Conservation (phyloP, 2,113 vertebrate species). For the Sisor rabdophorus region DNA sequence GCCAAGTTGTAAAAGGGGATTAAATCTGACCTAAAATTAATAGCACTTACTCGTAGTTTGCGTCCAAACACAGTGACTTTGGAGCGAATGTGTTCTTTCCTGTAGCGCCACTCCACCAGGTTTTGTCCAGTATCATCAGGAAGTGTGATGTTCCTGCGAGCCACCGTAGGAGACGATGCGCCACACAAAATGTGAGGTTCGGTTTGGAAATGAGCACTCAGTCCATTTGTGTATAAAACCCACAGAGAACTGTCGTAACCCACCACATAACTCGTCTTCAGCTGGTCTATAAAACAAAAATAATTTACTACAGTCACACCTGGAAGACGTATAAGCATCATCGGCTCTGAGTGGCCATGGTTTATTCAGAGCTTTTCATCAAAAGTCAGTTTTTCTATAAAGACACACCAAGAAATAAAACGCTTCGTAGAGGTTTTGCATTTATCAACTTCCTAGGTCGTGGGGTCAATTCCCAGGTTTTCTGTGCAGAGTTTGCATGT, state of each 20-base stretch:
- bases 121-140: slow-evolving; percentile 93
- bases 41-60: slow-evolving; percentile 84
- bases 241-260: slow-evolving; percentile 90
- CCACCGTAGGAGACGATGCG: slow-evolving; percentile 88
- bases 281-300: slow-evolving; percentile 77
- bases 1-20: too few relatives aligned
- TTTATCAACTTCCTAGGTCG: too few relatives aligned
- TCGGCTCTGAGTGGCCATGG: too few relatives aligned
- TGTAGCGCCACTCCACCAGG: slow-evolving; percentile 94
- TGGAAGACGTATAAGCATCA: too few relatives aligned
- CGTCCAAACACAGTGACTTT: slow-evolving; percentile 95
- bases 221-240: slow-evolving; percentile 89
- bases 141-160: slow-evolving; percentile 93
- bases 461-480: too few relatives aligned
- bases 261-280: slow-evolving; percentile 90
- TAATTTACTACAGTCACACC: too few relatives aligned
- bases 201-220: slow-evolving; percentile 93
- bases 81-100: slow-evolving; percentile 91
- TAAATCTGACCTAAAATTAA: too few relatives aligned
- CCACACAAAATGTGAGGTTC: slow-evolving; percentile 93
- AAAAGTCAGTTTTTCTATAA: too few relatives aligned
- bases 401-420: too few relatives aligned
- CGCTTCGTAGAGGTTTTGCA: too few relatives aligned
- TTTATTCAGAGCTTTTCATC: too few relatives aligned
- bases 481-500: too few relatives aligned